Conservation (phyloP, 2,113 vertebrate genomes). For the Platysternon megacephalum region DNA sequence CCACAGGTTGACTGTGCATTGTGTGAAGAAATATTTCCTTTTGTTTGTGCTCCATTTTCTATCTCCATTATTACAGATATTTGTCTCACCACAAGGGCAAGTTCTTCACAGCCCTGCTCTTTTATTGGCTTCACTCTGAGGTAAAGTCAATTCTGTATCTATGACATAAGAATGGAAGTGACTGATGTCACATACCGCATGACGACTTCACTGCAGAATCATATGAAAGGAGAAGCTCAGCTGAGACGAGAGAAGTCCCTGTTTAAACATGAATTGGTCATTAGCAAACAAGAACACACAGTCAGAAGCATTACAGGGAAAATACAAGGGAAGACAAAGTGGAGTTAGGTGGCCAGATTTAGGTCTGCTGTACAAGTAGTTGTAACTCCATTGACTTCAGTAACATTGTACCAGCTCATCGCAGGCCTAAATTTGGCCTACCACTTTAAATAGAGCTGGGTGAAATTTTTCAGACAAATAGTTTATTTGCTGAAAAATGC, state of each 20-base stretch:
- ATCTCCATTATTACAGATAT: background rate
- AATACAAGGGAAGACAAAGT: background rate
- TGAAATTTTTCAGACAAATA: background rate
- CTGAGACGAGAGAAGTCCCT: accelerated
- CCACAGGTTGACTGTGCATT: too few relatives aligned
- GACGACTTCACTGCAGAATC: accelerated
- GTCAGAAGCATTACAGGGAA: background rate
- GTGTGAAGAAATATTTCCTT: too few relatives aligned
- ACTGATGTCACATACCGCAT: background rate
- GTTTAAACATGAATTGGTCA: background rate
- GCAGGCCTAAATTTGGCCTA: background rate
- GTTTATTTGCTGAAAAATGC: background rate
- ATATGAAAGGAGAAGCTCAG: background rate
- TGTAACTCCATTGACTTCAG: background rate
- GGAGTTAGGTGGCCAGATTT: background rate
- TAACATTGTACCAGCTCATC: background rate
- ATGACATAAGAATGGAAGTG: background rate
- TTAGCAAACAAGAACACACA: background rate
- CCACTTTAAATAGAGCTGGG: background rate
- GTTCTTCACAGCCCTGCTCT: accelerated
- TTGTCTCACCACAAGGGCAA: background rate
- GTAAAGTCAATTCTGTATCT: background rate
- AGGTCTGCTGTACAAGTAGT: background rate
- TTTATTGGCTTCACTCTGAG: background rate
- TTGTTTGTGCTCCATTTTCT: background rate